Evolutionary conservation across 2,797 vertebrate species (phyloP).

Genomic region (Coccyzus lansbergi): DNA sequence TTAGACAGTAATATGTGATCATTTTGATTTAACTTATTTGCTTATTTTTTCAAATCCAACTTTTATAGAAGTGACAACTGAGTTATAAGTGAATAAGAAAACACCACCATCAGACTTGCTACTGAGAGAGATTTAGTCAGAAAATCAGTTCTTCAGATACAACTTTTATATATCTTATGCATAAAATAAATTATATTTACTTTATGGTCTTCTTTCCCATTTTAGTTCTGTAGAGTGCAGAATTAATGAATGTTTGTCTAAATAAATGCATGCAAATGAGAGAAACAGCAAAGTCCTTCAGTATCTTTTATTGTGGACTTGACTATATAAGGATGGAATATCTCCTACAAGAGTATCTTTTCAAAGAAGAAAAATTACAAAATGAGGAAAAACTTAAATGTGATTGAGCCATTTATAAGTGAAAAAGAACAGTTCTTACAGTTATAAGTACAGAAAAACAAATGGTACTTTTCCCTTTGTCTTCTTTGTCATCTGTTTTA

Average conservation of each 20-base stretch:
- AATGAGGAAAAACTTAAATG: neutral
- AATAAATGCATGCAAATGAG: neutral
- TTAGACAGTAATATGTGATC: neutral
- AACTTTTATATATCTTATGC: neutral
- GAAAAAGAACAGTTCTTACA: neutral
- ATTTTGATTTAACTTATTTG: neutral
- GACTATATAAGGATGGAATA: neutral
- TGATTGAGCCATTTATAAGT: neutral
- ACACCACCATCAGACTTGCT: neutral
- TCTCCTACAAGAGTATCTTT: neutral
- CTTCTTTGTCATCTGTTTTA: neutral
- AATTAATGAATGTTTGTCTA: neutral
- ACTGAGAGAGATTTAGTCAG: neutral
- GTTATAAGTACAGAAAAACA: neutral
- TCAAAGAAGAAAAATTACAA: neutral
- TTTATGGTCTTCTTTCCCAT: neutral
- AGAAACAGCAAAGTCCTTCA: neutral
- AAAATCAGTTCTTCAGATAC: neutral
- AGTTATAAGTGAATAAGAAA: neutral
- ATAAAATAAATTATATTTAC: neutral
- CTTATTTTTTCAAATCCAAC: neutral
- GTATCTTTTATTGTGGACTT: neutral
- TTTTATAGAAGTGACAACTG: neutral
- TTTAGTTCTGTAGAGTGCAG: neutral
- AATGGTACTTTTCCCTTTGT: neutral